A percentile compares a stretch with the other conserved stretches of the same genome.
Conservation (phyloP, 2,113 vertebrate species). For the Smithornis capensis region DNA sequence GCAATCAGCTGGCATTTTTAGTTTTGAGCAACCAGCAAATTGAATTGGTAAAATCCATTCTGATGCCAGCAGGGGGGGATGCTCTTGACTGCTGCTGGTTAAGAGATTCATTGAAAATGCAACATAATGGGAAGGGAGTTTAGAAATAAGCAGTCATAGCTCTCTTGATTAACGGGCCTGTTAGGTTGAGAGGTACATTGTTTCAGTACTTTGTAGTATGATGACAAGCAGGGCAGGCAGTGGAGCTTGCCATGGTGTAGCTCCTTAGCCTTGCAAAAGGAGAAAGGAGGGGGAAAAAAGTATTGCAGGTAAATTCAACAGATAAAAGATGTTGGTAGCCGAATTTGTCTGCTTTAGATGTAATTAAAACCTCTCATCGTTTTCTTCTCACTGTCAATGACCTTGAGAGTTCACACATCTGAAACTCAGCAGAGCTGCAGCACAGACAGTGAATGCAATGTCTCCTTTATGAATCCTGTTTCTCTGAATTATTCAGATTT, state of each 20-base stretch:
- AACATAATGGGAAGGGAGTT: slow-evolving; percentile 60
- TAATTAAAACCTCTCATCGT: neutral
- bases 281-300: fast-evolving
- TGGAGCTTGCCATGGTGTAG: neutral
- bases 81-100: slow-evolving; percentile 60
- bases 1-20: slow-evolving; percentile 64
- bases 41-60: slow-evolving; percentile 66
- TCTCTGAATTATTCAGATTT: neutral
- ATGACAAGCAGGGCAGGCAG: neutral
- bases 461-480: neutral
- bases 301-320: neutral
- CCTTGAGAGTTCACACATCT: neutral
- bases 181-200: slow-evolving; percentile 46
- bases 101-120: slow-evolving; percentile 52
- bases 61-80: slow-evolving; percentile 62
- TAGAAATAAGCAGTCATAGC: slow-evolving; percentile 50
- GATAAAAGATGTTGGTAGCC: neutral
- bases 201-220: neutral
- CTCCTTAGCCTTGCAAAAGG: neutral
- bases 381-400: neutral
- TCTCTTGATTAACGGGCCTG: slow-evolving; percentile 59
- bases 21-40: slow-evolving; percentile 63
- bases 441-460: neutral
- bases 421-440: neutral
- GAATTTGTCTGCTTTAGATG: neutral